Evolutionary conservation across 2,888 invertebrate species (phyloP).

Genomic region (Polietes domitor): DNA sequence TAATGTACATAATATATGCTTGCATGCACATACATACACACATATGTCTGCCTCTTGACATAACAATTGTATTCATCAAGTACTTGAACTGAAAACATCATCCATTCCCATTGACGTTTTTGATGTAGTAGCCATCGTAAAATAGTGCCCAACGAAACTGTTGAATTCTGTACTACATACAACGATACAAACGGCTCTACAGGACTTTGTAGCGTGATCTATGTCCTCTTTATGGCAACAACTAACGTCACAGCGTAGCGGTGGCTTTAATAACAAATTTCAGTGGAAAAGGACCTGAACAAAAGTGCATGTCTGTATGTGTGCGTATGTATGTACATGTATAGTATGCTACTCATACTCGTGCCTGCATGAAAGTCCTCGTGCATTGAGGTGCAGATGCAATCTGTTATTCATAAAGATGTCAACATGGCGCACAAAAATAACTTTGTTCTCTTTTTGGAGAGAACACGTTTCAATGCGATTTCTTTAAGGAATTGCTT

Average conservation of each 20-base stretch:
- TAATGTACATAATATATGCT: neutral
- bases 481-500: neutral
- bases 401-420: slow-evolving; percentile 60
- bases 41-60: neutral
- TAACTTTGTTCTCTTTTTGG: neutral
- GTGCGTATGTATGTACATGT: no score
- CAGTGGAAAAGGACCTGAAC: neutral
- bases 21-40: neutral
- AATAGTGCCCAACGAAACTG: neutral
- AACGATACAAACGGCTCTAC: no score
- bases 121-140: neutral
- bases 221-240: neutral
- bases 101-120: neutral
- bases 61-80: slow-evolving; percentile 24
- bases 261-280: neutral
- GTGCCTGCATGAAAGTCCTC: neutral
- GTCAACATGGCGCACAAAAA: slow-evolving; percentile 48
- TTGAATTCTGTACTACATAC: neutral
- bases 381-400: slow-evolving; percentile 1
- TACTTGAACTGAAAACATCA: slow-evolving; percentile 10
- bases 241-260: neutral
- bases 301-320: neutral
- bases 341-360: neutral
- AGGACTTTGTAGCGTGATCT: neutral
- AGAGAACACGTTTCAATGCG: neutral